phyloP scores from a whole-genome alignment of 92 coral and sea anemone genomes.

The Porites evermanni region DNA sequence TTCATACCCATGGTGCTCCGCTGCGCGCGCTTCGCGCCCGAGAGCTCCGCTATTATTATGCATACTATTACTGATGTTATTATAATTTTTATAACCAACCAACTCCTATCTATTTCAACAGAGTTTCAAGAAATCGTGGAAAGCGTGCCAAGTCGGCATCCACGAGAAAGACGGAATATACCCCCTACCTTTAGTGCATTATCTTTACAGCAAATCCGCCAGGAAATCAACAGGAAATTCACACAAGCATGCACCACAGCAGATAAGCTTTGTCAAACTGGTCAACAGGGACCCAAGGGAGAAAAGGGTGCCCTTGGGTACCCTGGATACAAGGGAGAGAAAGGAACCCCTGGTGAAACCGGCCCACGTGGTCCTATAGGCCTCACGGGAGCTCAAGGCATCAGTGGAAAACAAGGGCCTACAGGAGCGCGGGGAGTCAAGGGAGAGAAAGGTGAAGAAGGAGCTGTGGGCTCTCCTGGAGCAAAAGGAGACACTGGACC shows the following conservation, averaged over 20 bases:
- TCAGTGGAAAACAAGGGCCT: conserved; percentile 49
- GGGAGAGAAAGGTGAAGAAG: conserved; percentile 57
- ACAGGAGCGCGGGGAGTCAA: conserved; percentile 53
- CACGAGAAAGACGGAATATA: background rate
- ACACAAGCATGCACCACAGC: conserved; percentile 2
- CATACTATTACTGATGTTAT: too few relatives aligned
- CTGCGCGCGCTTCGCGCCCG: too few relatives aligned
- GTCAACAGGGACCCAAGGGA: conserved; percentile 24
- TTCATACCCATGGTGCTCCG: too few relatives aligned
- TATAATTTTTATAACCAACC: too few relatives aligned
- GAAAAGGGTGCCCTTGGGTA: conserved; percentile 19
- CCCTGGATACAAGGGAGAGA: conserved; percentile 44
- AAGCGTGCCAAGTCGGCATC: background rate
- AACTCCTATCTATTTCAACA: too few relatives aligned
- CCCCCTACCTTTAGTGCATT: background rate
- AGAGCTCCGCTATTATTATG: too few relatives aligned
- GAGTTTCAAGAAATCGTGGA: background rate
- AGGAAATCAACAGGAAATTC: conserved; percentile 25
- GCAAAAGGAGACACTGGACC: conserved; percentile 19
- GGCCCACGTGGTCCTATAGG: conserved; percentile 67
- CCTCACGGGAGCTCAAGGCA: conserved; percentile 47
- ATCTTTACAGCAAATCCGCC: conserved; percentile 6
- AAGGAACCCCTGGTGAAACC: conserved; percentile 40
- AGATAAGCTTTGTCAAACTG: conserved; percentile 8
- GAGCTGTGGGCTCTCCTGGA: conserved; percentile 51